These are phyloP conservation scores for Hydractinia symbiolongicarpus DNA, from an alignment of 30 jellyfish, hydroid and myxozoan species.

Conservation along the genomic window DNA sequence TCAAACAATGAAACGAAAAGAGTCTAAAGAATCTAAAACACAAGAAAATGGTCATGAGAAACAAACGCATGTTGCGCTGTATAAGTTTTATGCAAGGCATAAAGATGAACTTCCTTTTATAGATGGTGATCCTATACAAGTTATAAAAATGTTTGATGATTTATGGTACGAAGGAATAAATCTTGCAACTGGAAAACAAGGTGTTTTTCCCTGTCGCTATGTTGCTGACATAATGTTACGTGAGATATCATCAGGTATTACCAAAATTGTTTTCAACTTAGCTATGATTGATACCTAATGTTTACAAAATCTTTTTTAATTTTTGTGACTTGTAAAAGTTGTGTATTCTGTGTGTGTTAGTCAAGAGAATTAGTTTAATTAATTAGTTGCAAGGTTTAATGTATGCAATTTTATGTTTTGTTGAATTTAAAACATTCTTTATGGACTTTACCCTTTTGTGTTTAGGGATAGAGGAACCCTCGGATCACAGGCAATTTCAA, in stretches of 20 bases:
- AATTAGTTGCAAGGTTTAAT: too few relatives aligned
- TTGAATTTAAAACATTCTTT: too few relatives aligned
- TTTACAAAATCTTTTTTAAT: too few relatives aligned
- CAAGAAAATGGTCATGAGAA: conserved; percentile 11
- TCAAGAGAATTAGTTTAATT: too few relatives aligned
- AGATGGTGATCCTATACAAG: conserved; percentile 87
- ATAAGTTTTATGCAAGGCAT: conserved; percentile 71
- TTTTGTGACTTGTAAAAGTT: too few relatives aligned
- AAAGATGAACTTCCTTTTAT: conserved; percentile 68
- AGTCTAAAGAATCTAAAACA: not conserved
- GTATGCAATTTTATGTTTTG: too few relatives aligned
- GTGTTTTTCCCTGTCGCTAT: conserved; percentile 77
- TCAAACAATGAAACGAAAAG: not conserved
- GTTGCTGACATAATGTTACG: conserved; percentile 63
- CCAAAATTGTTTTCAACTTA: too few relatives aligned
- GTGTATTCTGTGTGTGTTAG: too few relatives aligned
- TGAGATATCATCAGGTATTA: conserved; percentile 18
- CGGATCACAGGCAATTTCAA: conserved; percentile 16
- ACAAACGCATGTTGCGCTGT: conserved; percentile 84
- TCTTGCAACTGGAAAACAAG: conserved; percentile 69
- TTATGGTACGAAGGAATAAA: conserved; percentile 87
- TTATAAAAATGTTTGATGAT: conserved; percentile 56
- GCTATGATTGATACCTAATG: too few relatives aligned
- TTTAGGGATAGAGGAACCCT: too few relatives aligned
- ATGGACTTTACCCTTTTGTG: too few relatives aligned